A percentile compares a stretch with the other conserved stretches of the same genome.
phyloP scores from a whole-genome alignment of 2,888 invertebrate genomes.

The Xestoiulus laeticollis region DNA sequence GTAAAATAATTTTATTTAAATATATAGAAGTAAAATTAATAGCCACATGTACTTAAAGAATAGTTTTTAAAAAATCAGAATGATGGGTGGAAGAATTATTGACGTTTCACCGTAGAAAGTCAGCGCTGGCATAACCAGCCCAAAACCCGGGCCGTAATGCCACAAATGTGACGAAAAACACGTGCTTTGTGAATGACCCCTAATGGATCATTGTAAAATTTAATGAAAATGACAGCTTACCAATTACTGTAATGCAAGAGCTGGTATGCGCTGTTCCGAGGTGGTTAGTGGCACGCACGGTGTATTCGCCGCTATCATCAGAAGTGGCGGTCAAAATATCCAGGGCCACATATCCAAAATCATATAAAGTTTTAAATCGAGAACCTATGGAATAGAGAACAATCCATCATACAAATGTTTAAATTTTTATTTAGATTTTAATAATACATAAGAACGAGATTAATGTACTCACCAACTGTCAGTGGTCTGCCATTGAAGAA shows the following conservation, averaged over 20 bases:
- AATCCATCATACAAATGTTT: neutral
- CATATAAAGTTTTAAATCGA: conserved; percentile 92
- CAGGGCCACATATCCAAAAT: conserved; percentile 96
- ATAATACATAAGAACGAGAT: neutral
- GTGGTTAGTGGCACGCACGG: conserved; percentile 90
- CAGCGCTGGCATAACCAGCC: too few relatives aligned
- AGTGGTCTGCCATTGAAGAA: conserved; percentile 83
- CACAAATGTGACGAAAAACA: too few relatives aligned
- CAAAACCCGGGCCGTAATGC: too few relatives aligned
- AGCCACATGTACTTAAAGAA: too few relatives aligned
- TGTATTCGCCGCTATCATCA: conserved; percentile 96
- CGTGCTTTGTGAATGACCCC: too few relatives aligned
- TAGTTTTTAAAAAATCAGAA: too few relatives aligned
- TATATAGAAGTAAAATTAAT: neutral
- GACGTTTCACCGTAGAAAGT: too few relatives aligned
- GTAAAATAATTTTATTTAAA: conserved; percentile 38
- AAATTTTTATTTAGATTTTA: neutral
- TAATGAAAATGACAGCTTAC: conserved; percentile 36
- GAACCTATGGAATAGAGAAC: conserved; percentile 66
- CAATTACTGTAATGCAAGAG: conserved; percentile 79
- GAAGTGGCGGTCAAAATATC: conserved; percentile 94
- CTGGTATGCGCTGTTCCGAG: conserved; percentile 92
- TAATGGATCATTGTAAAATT: neutral
- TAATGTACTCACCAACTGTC: conserved; percentile 73
- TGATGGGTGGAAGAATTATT: too few relatives aligned